These are phyloP conservation scores for Phalacrocorax carbo DNA, from an alignment of 2,113 vertebrate species.

Conservation along the genomic window DNA sequence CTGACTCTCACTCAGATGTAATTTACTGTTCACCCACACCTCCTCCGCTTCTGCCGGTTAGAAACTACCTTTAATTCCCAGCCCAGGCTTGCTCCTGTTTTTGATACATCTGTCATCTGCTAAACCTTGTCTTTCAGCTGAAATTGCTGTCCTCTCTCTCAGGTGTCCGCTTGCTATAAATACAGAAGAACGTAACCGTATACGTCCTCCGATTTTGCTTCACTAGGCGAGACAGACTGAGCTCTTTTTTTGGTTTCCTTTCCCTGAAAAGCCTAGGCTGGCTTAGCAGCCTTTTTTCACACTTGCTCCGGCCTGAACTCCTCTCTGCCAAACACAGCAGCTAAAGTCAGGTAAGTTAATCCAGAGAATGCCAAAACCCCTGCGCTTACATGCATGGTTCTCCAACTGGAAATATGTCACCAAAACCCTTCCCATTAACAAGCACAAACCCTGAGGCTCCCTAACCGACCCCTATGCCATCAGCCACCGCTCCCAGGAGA, in stretches of 20 bases:
- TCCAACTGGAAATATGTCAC: background rate
- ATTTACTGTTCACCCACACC: background rate
- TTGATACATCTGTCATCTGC: background rate
- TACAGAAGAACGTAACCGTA: background rate
- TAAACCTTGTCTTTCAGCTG: background rate
- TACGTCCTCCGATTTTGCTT: background rate
- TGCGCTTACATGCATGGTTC: accelerated
- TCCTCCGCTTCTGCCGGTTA: background rate
- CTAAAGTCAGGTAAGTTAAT: background rate
- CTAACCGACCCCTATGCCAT: background rate
- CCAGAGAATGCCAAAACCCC: background rate
- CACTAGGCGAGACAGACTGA: background rate
- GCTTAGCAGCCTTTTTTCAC: background rate
- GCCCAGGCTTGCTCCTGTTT: background rate
- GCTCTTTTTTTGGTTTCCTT: background rate
- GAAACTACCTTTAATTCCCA: background rate
- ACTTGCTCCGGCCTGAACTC: background rate
- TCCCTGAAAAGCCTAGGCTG: background rate
- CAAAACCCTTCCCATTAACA: background rate
- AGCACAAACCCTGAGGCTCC: background rate
- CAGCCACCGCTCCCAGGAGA: background rate
- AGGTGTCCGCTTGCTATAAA: background rate
- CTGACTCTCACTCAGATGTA: background rate
- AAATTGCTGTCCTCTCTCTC: background rate
- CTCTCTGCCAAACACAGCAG: accelerated